Evolutionary conservation across 2,113 vertebrate genomes (phyloP).

Genomic region (Gobiocypris rarus): DNA sequence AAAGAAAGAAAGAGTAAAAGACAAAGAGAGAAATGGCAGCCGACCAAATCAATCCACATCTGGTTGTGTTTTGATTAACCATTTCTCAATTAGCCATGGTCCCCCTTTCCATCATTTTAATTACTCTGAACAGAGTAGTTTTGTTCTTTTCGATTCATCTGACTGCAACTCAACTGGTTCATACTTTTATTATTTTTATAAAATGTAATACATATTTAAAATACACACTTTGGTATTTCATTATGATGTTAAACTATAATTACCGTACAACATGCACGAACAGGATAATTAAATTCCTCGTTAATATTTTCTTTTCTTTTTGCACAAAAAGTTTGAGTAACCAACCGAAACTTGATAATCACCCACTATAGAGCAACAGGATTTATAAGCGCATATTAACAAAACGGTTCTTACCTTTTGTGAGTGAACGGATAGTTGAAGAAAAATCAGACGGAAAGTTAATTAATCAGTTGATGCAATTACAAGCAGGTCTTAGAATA

Average conservation of each 20-base stretch:
- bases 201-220: neutral
- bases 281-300: neutral
- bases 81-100: conserved; percentile 69
- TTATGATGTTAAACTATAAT: neutral
- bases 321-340: conserved; percentile 52
- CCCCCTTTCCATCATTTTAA: conserved; percentile 56
- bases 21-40: conserved; percentile 50
- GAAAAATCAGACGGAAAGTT: conserved; percentile 47
- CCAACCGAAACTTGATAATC: neutral
- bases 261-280: neutral
- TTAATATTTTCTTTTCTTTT: neutral
- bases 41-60: conserved; percentile 77
- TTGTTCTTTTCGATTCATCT: conserved; percentile 45
- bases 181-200: neutral
- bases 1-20: conserved; percentile 34
- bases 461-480: conserved; percentile 57
- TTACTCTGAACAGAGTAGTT: conserved; percentile 47
- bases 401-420: conserved; percentile 70
- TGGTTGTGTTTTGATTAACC: conserved; percentile 79
- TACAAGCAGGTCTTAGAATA: conserved; percentile 63
- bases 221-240: neutral
- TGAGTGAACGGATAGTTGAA: conserved; percentile 60
- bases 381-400: conserved; percentile 10
- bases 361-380: neutral
- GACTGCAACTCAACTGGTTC: neutral